Conservation (phyloP, 2,797 vertebrate species). For the Cetoscarus ocellatus region DNA sequence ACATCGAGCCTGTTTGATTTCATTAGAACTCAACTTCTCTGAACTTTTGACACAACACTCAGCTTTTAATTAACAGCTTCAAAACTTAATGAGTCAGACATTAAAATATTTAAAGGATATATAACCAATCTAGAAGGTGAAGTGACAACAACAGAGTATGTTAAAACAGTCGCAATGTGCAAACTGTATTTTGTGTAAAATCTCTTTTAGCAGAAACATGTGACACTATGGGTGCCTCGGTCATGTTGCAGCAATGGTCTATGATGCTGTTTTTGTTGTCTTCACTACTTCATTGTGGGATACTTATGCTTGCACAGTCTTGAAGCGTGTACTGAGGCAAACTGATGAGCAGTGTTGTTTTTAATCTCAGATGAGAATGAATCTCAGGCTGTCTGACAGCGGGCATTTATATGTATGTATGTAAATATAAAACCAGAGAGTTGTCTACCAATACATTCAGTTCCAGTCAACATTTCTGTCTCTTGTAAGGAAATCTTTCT, state of each 20-base stretch:
- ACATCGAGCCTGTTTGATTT: slow-evolving; percentile 7
- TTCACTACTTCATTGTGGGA: neutral
- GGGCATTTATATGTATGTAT: too few species aligned
- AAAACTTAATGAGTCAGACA: neutral
- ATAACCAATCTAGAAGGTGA: too few species aligned
- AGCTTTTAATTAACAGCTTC: neutral
- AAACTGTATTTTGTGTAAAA: neutral
- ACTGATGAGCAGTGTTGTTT: too few species aligned
- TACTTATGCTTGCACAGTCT: too few species aligned
- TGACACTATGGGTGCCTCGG: neutral
- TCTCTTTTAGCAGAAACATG: neutral
- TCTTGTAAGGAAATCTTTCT: too few species aligned
- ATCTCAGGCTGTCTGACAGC: too few species aligned
- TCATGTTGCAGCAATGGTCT: neutral
- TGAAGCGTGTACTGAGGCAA: too few species aligned
- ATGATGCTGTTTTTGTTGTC: neutral
- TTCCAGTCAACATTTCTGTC: too few species aligned
- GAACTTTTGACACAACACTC: slow-evolving; percentile 7
- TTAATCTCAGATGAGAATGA: too few species aligned
- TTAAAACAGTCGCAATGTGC: neutral
- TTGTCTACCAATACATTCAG: too few species aligned
- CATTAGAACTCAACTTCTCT: neutral
- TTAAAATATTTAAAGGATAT: neutral
- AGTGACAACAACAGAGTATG: neutral
- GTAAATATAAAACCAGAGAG: too few species aligned